phyloP scores from a whole-genome alignment of 2,113 vertebrate species.

The Cepphus grylle region DNA sequence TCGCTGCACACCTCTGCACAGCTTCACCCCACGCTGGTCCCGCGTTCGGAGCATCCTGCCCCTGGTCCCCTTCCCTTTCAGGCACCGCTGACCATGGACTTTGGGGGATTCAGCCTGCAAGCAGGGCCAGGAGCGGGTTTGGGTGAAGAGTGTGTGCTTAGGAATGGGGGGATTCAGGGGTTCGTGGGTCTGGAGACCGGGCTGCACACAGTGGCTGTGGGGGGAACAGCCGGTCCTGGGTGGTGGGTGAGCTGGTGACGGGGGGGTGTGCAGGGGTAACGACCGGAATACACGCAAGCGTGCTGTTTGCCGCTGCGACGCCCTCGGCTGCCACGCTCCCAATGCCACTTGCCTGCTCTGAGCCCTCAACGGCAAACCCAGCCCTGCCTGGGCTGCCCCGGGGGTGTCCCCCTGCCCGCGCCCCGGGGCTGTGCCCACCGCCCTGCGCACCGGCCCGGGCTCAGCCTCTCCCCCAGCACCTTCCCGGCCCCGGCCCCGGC shows the following conservation, averaged over 20 bases:
- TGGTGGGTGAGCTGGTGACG: neutral
- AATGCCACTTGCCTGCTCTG: neutral
- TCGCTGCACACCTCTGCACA: neutral
- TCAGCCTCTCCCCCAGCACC: neutral
- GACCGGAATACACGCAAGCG: rapidly evolving
- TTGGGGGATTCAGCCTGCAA: neutral
- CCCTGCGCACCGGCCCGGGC: neutral
- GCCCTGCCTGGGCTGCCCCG: too few relatives aligned
- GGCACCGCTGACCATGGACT: rapidly evolving
- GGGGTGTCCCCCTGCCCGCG: neutral
- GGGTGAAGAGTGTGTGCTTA: rapidly evolving
- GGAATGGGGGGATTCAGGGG: neutral
- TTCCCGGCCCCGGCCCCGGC: neutral
- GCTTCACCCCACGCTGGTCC: neutral
- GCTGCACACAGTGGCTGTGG: neutral
- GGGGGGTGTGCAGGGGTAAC: neutral
- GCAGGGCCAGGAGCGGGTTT: neutral
- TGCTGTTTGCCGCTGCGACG: rapidly evolving
- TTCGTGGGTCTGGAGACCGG: neutral
- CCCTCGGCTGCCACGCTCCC: neutral
- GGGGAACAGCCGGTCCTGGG: rapidly evolving
- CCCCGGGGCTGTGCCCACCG: rapidly evolving
- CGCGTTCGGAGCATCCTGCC: rapidly evolving
- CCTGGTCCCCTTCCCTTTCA: neutral
- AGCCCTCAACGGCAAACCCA: neutral